Evolutionary conservation across 2,797 vertebrate species (phyloP).

Genomic region (Apogon talboti): DNA sequence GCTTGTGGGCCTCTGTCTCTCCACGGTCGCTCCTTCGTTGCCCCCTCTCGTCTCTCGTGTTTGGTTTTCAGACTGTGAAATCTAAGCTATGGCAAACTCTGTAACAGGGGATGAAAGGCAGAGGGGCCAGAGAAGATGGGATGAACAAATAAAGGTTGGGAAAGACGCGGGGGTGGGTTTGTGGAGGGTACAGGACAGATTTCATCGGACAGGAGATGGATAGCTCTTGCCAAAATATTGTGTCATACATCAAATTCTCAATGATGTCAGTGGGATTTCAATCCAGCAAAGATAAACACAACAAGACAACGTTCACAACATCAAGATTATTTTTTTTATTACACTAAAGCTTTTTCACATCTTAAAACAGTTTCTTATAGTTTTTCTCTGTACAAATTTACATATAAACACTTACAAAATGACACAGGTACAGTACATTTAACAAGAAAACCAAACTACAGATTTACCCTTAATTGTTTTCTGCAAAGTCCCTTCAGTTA

Average conservation of each 20-base stretch:
- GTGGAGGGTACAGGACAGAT: slow-evolving; percentile 38
- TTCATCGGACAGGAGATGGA: slow-evolving; percentile 27
- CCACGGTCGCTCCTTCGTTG: slow-evolving; percentile 41
- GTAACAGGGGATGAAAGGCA: slow-evolving; percentile 67
- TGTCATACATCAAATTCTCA: slow-evolving; percentile 49
- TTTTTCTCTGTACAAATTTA: slow-evolving; percentile 85
- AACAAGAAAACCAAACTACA: slow-evolving; percentile 54
- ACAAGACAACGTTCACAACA: slow-evolving; percentile 33
- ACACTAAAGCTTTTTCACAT: slow-evolving; percentile 73
- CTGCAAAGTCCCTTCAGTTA: slow-evolving; percentile 52
- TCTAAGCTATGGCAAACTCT: slow-evolving; percentile 51
- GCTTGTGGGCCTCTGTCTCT: slow-evolving; percentile 57
- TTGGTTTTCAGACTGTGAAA: slow-evolving; percentile 79
- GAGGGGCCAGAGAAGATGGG: slow-evolving; percentile 42
- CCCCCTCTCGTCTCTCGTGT: slow-evolving; percentile 58
- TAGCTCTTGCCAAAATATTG: slow-evolving; percentile 50
- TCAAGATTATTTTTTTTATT: slow-evolving; percentile 65
- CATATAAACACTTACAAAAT: slow-evolving; percentile 78
- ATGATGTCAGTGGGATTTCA: slow-evolving; percentile 26
- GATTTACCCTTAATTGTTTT: slow-evolving; percentile 6
- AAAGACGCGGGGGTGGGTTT: slow-evolving; percentile 50
- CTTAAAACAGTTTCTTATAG: slow-evolving; percentile 79
- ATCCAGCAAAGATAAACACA: slow-evolving; percentile 28
- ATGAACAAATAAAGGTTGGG: slow-evolving; percentile 46
- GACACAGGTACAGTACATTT: slow-evolving; percentile 41